Percentiles rank a stretch among this genome's conserved stretches.
phyloP scores from a whole-genome alignment of 2,113 vertebrate genomes.

The Trinectes maculatus region DNA sequence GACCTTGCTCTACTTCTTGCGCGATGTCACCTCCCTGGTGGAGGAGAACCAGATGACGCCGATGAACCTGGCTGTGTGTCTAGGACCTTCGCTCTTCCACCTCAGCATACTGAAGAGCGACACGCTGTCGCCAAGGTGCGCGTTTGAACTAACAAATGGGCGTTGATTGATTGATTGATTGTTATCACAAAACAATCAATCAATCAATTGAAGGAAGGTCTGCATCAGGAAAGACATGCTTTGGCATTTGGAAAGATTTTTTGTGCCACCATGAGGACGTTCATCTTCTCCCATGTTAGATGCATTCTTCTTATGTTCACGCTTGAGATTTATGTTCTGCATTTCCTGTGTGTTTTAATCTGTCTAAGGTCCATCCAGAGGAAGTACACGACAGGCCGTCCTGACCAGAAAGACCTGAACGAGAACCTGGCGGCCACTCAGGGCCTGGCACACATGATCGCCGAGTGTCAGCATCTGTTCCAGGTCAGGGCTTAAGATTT shows the following conservation, averaged over 20 bases:
- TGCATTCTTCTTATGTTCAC: not conserved
- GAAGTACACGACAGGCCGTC: slow-evolving; percentile 93
- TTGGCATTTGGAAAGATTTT: too few relatives aligned
- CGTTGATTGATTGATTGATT: too few relatives aligned
- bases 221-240: too few relatives aligned
- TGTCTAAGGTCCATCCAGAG: slow-evolving; percentile 93
- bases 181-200: too few relatives aligned
- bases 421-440: slow-evolving; percentile 97
- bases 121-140: slow-evolving; percentile 88
- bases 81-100: slow-evolving; percentile 97
- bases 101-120: slow-evolving; percentile 95
- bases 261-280: not conserved
- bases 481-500: slow-evolving; percentile 83
- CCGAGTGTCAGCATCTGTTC: slow-evolving; percentile 91
- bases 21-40: slow-evolving; percentile 87
- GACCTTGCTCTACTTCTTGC: slow-evolving; percentile 91
- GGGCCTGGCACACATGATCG: slow-evolving; percentile 96
- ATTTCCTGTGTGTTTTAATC: not conserved
- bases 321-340: not conserved
- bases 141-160: too few relatives aligned
- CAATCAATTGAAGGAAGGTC: too few relatives aligned
- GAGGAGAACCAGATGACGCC: slow-evolving; percentile 98
- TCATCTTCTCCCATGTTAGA: not conserved
- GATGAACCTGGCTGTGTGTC: slow-evolving; percentile 95
- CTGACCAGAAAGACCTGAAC: slow-evolving; percentile 95